Base-by-base conservation (phyloP, 1,140 invertebrate genomes). In the Zaprionus gabonicus region DNA sequence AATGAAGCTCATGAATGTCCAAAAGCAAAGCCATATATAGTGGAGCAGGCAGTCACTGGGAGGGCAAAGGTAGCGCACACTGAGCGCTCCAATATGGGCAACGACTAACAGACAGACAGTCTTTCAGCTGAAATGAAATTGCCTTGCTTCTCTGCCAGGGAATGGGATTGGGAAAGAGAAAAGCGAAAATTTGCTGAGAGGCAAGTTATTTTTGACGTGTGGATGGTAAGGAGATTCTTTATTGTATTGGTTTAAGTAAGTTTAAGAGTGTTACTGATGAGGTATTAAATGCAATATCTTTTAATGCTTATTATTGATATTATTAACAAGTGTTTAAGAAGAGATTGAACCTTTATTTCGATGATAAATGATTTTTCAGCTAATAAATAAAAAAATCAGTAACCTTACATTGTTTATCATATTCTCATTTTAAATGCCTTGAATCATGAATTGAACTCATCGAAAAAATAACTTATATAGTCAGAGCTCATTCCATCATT, bases 1-100 rank as follows among this genome's bases (percentile, higher is more conserved):
- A 74, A 74, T 74, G 44, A 38, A 69, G 58, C 71, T 78, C 76
- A 78, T 78, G 58, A 74, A 78, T 46, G 57, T 74, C 58, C 71
- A 64, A 74, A 74, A 74, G 71, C 46, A 64, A 56, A 60, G 65
- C 34, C 28, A 73, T 51, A 51, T 49, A 49, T 20, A 41, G 38
- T 41, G 38, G 15, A 41, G 38, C 38, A n/a, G 15, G 38, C 4
- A 17, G 17, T 5, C 20, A 20, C n/a, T 13, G 44, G 4, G 44
- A 20, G 17, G 44, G 7, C 44, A 51, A 12, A 23, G 20, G 17
- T 9, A 0, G n/a, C 23, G 4, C 46, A 46, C 41, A 46, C 41
- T 46, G 41, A 49, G 20, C 10, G 10, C 13, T 51, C 12, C 46
- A 51, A 51, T 51, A 51, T 25, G 46, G 17, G 12, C 20, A 51